phyloP scores from a whole-genome alignment of 2,797 vertebrate species.

The Sebastes trivittatus region DNA sequence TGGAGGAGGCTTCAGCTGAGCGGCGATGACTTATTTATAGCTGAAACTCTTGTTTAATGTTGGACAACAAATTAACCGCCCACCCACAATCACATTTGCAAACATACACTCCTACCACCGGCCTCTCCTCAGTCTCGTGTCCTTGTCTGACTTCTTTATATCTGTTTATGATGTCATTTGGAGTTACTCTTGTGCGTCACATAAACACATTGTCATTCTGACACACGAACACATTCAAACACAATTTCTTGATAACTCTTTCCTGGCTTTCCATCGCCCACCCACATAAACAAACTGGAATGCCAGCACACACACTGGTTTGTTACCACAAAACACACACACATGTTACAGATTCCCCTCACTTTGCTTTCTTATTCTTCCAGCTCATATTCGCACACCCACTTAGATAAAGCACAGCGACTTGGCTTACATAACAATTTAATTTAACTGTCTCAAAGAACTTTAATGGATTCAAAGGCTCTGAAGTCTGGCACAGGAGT shows the following conservation, averaged over 20 bases:
- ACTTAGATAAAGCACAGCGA: slow-evolving; percentile 75
- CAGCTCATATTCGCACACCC: slow-evolving; percentile 31
- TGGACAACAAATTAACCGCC: slow-evolving; percentile 20
- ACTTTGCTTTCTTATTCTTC: slow-evolving; percentile 21
- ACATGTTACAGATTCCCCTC: slow-evolving; percentile 48
- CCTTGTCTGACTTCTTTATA: not conserved
- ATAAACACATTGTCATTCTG: slow-evolving; percentile 15
- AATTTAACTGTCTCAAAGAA: not conserved
- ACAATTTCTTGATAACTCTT: slow-evolving; percentile 9
- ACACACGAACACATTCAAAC: slow-evolving; percentile 8
- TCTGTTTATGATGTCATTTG: slow-evolving; percentile 18
- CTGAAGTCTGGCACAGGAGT: not conserved
- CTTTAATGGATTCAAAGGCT: slow-evolving; percentile 18
- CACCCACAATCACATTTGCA: slow-evolving; percentile 14
- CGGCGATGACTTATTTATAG: slow-evolving; percentile 44
- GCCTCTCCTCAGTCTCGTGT: not conserved
- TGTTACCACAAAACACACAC: slow-evolving; percentile 35
- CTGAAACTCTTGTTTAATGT: slow-evolving; percentile 54
- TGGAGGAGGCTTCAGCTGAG: slow-evolving; percentile 50
- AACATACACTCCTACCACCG: not conserved
- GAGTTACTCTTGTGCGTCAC: slow-evolving; percentile 22
- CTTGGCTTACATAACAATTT: slow-evolving; percentile 6
- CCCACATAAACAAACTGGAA: slow-evolving; percentile 38
- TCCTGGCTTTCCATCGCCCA: slow-evolving; percentile 22
- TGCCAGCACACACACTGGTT: slow-evolving; percentile 19